These are phyloP conservation scores for Tetragnatha versicolor DNA, from an alignment of 1,140 invertebrate genomes.

Conservation along the genomic window DNA sequence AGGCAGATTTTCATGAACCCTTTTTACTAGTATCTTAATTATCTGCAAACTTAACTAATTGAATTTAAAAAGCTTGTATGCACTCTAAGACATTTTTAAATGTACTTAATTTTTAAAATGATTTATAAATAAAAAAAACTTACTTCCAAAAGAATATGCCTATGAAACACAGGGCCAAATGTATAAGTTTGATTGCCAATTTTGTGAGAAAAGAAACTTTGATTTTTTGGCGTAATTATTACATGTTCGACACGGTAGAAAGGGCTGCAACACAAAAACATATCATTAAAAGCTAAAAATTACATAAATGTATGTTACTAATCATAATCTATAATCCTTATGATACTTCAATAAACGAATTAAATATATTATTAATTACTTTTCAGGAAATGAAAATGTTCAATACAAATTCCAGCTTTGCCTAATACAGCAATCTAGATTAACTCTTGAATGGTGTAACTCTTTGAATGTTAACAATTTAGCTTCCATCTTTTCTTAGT, in stretches of 20 bases:
- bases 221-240: slow-evolving; percentile 70
- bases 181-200: slow-evolving; percentile 58
- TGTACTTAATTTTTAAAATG: not conserved
- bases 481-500: too few species aligned
- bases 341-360: not conserved
- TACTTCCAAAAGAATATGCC: slow-evolving; percentile 75
- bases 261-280: slow-evolving; percentile 70
- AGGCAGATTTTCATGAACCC: too few species aligned
- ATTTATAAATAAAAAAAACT: not conserved
- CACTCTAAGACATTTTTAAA: not conserved
- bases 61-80: too few species aligned
- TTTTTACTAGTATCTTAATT: too few species aligned
- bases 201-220: slow-evolving; percentile 49
- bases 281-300: not conserved
- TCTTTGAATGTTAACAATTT: too few species aligned
- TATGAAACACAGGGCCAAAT: slow-evolving; percentile 88
- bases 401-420: too few species aligned
- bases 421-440: too few species aligned
- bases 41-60: too few species aligned
- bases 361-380: not conserved
- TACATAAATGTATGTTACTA: too few species aligned
- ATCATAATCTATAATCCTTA: too few species aligned
- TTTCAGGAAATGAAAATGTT: not conserved
- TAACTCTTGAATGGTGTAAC: too few species aligned
- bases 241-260: slow-evolving; percentile 95